A percentile compares a stretch with the other conserved stretches of the same genome.
Conservation (phyloP, 1,140 invertebrate species). For the Drosophila insularis region DNA sequence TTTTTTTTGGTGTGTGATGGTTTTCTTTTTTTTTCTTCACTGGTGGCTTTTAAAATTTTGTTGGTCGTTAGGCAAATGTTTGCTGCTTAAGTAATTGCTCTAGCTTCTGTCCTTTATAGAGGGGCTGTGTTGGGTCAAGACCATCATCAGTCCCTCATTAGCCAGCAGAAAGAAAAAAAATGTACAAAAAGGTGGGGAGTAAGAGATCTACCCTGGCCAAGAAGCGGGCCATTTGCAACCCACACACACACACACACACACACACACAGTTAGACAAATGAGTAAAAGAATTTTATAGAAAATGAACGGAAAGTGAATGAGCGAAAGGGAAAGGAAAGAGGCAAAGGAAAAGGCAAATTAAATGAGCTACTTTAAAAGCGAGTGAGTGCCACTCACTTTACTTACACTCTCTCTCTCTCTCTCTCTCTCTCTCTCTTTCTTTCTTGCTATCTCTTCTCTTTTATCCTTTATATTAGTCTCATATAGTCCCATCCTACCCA, state of each 20-base stretch:
- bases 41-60: constrained; percentile 7
- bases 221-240: constrained; percentile 13
- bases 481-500: not conserved
- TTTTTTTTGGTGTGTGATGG: not conserved
- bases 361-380: constrained; percentile 41
- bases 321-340: constrained; percentile 5
- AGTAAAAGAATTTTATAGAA: constrained; percentile 43
- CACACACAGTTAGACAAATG: constrained; percentile 24
- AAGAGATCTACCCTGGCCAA: constrained; percentile 2
- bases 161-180: constrained; percentile 7
- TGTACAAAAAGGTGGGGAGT: not conserved
- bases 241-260: constrained; percentile 2
- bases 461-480: constrained; percentile 8
- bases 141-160: constrained; percentile 59
- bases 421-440: not conserved
- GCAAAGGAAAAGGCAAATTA: constrained; percentile 23
- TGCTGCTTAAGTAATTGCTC: constrained; percentile 25
- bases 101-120: constrained; percentile 10
- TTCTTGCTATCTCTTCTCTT: not conserved
- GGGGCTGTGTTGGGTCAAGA: constrained; percentile 42
- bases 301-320: constrained; percentile 25
- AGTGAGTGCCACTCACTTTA: not conserved
- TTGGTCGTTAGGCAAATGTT: constrained; percentile 14
- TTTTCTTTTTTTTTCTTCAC: not conserved
- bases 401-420: not conserved